phyloP scores from a whole-genome alignment of 92 coral and sea anemone genomes.

The Zoanthus solanderi region DNA sequence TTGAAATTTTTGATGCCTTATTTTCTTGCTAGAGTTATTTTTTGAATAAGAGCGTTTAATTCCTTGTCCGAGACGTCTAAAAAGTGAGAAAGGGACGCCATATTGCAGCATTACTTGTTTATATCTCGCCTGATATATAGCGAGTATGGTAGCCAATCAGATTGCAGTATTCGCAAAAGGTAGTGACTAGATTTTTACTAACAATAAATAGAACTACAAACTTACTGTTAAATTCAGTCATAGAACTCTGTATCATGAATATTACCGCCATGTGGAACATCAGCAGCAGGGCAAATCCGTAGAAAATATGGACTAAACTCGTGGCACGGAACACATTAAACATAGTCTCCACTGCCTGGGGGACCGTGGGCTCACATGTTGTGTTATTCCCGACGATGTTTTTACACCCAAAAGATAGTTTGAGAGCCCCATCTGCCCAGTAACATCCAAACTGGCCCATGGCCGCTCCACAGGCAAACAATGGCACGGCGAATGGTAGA shows the following conservation, averaged over 20 bases:
- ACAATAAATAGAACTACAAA: neutral
- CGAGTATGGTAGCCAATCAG: too few relatives aligned
- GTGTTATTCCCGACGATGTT: constrained; percentile 44
- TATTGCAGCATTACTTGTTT: too few relatives aligned
- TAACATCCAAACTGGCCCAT: constrained; percentile 96
- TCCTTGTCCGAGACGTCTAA: too few relatives aligned
- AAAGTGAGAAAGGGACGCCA: too few relatives aligned
- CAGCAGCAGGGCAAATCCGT: constrained; percentile 85
- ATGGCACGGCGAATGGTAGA: constrained; percentile 72
- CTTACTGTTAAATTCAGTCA: constrained; percentile 90
- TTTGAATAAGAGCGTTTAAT: too few relatives aligned
- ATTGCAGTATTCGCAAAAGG: too few relatives aligned
- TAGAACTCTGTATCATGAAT: constrained; percentile 93
- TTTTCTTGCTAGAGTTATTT: too few relatives aligned
- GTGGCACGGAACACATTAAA: constrained; percentile 86
- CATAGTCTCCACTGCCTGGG: constrained; percentile 71
- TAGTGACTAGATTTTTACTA: neutral
- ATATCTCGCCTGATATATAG: too few relatives aligned
- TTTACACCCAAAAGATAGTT: constrained; percentile 65
- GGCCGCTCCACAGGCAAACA: constrained; percentile 90
- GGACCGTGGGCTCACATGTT: constrained; percentile 63
- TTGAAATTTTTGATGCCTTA: too few relatives aligned
- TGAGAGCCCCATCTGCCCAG: constrained; percentile 81
- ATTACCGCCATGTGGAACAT: constrained; percentile 83
- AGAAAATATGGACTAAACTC: constrained; percentile 86